Evolutionary conservation across 2,113 vertebrate species (phyloP).

Genomic region (Heteronetta atricapilla): DNA sequence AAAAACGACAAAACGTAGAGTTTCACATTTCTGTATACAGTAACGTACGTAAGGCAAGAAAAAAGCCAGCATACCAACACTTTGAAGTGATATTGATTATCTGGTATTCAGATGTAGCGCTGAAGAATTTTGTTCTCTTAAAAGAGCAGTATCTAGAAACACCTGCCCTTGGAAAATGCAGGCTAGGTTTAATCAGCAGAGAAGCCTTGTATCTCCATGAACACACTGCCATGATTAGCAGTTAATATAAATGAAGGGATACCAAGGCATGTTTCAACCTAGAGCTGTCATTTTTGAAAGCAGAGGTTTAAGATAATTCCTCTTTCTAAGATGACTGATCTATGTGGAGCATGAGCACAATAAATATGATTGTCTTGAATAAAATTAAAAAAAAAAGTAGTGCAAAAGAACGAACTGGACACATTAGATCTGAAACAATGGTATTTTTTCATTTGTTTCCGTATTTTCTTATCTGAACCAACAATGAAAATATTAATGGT

Average conservation of each 20-base stretch:
- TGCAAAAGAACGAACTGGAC: background rate
- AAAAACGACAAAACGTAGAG: background rate
- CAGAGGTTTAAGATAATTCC: background rate
- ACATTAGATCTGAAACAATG: background rate
- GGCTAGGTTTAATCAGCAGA: background rate
- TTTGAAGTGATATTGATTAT: background rate
- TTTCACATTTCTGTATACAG: background rate
- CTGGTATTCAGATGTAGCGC: background rate
- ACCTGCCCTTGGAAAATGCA: background rate
- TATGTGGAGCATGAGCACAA: background rate
- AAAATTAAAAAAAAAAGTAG: background rate
- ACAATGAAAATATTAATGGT: background rate
- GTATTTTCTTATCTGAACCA: background rate
- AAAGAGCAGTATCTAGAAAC: background rate
- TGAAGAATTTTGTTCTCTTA: background rate
- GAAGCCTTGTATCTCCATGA: background rate
- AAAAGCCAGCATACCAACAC: background rate
- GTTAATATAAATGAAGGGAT: accelerated
- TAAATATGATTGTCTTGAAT: background rate
- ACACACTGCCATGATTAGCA: background rate
- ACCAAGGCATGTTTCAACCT: background rate
- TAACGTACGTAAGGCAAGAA: background rate
- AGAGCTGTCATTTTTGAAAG: background rate
- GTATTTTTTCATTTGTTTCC: background rate
- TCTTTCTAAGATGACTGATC: background rate